A percentile compares a stretch with the other conserved stretches of the same genome.
phyloP scores from a whole-genome alignment of 1,140 invertebrate species.

The Hylaeus anthracinus region DNA sequence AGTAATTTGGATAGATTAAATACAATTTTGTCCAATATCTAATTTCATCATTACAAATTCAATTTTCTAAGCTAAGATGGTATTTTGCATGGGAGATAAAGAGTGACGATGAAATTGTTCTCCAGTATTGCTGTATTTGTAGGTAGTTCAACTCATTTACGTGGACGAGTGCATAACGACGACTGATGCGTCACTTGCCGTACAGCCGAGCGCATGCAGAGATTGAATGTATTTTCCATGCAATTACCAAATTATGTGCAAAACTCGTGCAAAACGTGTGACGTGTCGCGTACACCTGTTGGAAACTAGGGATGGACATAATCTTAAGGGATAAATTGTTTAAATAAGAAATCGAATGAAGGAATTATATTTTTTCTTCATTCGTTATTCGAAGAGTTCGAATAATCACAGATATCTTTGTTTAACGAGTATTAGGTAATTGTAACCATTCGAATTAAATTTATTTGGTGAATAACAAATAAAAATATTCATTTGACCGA shows the following conservation, averaged over 20 bases:
- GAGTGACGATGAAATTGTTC: not conserved
- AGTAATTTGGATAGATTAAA: too few species aligned
- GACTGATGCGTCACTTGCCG: constrained; percentile 25
- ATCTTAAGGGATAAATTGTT: not conserved
- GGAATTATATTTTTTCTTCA: too few species aligned
- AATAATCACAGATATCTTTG: too few species aligned
- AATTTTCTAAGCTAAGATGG: too few species aligned
- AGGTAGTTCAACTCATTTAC: not conserved
- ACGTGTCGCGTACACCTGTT: constrained; percentile 25
- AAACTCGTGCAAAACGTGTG: constrained; percentile 37
- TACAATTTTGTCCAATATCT: too few species aligned
- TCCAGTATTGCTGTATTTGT: constrained; percentile 12
- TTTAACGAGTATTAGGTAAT: too few species aligned
- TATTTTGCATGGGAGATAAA: not conserved
- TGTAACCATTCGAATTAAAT: too few species aligned
- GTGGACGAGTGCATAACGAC: constrained; percentile 11
- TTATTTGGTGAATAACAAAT: too few species aligned
- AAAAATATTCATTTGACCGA: too few species aligned
- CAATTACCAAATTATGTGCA: constrained; percentile 12
- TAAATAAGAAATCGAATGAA: too few species aligned
- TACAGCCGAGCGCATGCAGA: constrained; percentile 50
- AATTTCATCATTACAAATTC: too few species aligned
- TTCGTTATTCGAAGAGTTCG: too few species aligned
- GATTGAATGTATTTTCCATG: constrained; percentile 17
- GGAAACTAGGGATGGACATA: not conserved